Conservation (phyloP, 1,140 invertebrate species). For the honey bee (Apis mellifera) region Amel_HAv3.1 CM009935.2:3070501-3071000, state of each 20-base stretch:
- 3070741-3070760: not conserved
- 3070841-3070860: no score
- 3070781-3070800: not conserved
- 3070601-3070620: conserved; percentile 1
- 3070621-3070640: not conserved
- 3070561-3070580: not conserved
- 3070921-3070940: no score
- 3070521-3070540: not conserved
- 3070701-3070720: not conserved
- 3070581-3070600: not conserved
- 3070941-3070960: no score
- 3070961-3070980: no score
- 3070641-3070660: not conserved
- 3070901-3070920: no score
- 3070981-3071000: no score
- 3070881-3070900: no score
- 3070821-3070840: no score
- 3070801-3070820: not conserved
- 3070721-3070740: not conserved
- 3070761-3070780: not conserved
- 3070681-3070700: not conserved
- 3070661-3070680: not conserved
- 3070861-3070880: not conserved
- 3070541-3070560: not conserved
- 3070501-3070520: not conserved